Conservation (phyloP, 2,888 invertebrate genomes). For the Dryococelus australis region DNA sequence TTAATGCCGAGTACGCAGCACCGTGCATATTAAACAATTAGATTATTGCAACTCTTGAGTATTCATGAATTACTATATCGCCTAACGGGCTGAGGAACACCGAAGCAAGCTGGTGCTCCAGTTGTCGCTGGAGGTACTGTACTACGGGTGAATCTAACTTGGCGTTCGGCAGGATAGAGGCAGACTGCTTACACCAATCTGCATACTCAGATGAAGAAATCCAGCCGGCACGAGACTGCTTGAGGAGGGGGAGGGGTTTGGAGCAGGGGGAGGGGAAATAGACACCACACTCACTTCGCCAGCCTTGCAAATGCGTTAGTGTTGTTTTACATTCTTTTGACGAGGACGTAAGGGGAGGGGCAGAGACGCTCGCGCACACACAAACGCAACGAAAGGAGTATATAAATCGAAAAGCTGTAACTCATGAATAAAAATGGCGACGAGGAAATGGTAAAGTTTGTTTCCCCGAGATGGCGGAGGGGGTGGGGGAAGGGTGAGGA, state of each 20-base stretch:
- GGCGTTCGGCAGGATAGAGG: neutral
- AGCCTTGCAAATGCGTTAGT: neutral
- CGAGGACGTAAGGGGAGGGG: neutral
- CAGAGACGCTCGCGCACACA: neutral
- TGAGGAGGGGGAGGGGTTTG: neutral
- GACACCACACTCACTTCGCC: neutral
- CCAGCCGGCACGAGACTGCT: neutral
- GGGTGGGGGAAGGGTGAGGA: neutral
- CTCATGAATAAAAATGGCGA: slow-evolving; percentile 16
- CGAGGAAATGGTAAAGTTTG: slow-evolving; percentile 10
- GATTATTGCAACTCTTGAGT: too few species aligned
- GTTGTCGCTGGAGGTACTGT: neutral
- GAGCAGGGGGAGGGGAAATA: neutral
- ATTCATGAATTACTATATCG: too few species aligned
- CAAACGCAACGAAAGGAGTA: slow-evolving; percentile 10
- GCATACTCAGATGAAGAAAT: slow-evolving; percentile 21
- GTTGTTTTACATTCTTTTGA: slow-evolving; percentile 10
- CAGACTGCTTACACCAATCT: slow-evolving; percentile 25
- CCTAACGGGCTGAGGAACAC: too few species aligned
- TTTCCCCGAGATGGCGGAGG: neutral
- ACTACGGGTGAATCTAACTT: neutral
- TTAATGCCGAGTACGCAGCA: too few species aligned
- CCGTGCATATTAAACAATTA: too few species aligned
- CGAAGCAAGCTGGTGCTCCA: neutral
- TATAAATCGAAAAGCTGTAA: slow-evolving; percentile 9